phyloP scores from a whole-genome alignment of 2,888 invertebrate genomes.

The Muschampia plurimacula region DNA sequence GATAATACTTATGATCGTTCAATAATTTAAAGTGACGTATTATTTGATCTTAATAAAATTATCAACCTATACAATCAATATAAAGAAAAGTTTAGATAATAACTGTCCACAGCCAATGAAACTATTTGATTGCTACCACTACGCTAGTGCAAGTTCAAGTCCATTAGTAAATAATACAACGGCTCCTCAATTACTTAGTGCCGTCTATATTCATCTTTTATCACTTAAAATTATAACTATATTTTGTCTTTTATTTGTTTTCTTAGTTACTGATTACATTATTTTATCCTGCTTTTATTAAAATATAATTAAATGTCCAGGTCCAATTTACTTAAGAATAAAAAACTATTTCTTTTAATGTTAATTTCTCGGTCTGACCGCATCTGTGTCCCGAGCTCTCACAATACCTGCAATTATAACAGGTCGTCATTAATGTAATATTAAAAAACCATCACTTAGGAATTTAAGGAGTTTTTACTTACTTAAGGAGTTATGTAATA shows the following conservation, averaged over 20 bases:
- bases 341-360: no score
- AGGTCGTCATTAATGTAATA: no score
- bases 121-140: slow-evolving; percentile 10
- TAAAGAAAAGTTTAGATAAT: neutral
- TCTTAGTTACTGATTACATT: no score
- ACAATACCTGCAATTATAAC: no score
- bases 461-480: no score
- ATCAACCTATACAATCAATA: slow-evolving; percentile 6
- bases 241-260: no score
- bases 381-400: no score
- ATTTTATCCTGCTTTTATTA: neutral
- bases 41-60: slow-evolving; percentile 11
- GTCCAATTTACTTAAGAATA: no score
- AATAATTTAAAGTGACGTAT: neutral
- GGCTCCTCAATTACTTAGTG: neutral
- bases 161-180: slow-evolving; percentile 22
- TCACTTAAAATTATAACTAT: neutral
- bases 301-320: neutral
- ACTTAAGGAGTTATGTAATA: no score
- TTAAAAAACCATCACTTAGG: no score
- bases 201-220: neutral
- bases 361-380: no score
- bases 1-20: neutral
- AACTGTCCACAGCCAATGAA: neutral
- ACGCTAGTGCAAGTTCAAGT: slow-evolving; percentile 28